Conservation (phyloP, 2,113 vertebrate genomes). For the Thalassarche chlororhynchos region DNA sequence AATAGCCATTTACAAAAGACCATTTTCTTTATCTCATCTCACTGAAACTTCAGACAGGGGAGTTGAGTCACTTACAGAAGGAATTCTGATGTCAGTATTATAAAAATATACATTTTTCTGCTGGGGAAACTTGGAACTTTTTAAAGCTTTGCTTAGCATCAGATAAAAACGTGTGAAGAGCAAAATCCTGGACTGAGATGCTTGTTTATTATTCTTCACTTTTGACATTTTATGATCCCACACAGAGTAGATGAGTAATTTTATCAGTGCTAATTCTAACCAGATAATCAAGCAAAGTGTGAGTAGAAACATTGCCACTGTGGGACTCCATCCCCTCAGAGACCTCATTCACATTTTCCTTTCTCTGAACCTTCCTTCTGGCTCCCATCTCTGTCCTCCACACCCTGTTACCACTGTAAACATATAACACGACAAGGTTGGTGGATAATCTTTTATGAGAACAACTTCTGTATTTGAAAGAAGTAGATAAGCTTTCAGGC, state of each 20-base stretch:
- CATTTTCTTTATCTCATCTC: neutral
- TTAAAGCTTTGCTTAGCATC: neutral
- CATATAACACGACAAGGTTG: neutral
- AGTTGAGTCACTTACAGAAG: neutral
- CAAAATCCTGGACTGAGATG: neutral
- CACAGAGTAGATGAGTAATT: neutral
- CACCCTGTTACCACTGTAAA: neutral
- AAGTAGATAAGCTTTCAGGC: constrained; percentile 13
- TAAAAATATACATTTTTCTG: neutral
- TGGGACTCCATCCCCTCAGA: neutral
- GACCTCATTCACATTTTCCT: neutral
- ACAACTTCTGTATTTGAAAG: constrained; percentile 5
- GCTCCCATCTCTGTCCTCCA: neutral
- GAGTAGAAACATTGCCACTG: neutral
- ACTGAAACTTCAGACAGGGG: neutral
- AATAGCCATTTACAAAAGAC: neutral
- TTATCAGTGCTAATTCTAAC: neutral
- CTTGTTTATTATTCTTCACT: neutral
- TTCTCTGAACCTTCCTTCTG: neutral
- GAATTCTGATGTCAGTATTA: neutral
- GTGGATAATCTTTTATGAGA: neutral
- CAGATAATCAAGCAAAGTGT: neutral
- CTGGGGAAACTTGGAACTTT: neutral
- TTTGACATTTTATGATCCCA: neutral
- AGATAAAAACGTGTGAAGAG: neutral